Evolutionary conservation across 1,140 invertebrate species (phyloP).

Genomic region (Alviniconcha marisindica): DNA sequence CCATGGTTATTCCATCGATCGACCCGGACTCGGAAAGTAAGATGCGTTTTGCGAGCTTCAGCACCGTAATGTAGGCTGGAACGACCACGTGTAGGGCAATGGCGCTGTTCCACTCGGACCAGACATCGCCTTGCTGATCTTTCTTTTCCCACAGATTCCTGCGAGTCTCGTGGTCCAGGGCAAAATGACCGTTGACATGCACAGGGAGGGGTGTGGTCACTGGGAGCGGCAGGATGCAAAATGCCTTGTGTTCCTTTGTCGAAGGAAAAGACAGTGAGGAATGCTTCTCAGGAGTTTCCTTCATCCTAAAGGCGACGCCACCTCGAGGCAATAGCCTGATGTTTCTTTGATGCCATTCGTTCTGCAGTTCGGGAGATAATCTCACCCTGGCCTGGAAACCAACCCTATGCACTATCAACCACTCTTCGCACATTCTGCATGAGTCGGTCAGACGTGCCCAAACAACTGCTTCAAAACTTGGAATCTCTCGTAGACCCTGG

Average conservation of each 20-base stretch:
- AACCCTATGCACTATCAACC: conserved; percentile 57
- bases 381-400: conserved; percentile 49
- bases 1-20: neutral
- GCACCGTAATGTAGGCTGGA: conserved; percentile 54
- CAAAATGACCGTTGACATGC: conserved; percentile 73
- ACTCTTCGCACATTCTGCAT: conserved; percentile 27
- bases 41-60: conserved; percentile 37
- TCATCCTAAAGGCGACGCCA: conserved; percentile 59
- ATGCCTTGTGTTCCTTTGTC: conserved; percentile 46
- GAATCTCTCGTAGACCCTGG: conserved; percentile 17
- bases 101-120: conserved; percentile 62
- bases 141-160: conserved; percentile 61
- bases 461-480: conserved; percentile 35
- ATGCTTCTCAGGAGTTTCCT: neutral
- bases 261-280: rapidly evolving
- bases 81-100: conserved; percentile 58
- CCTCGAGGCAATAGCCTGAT: conserved; percentile 64
- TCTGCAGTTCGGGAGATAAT: conserved; percentile 38
- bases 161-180: conserved; percentile 68
- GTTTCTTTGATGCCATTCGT: conserved; percentile 47
- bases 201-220: conserved; percentile 65
- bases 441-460: conserved; percentile 42
- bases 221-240: conserved; percentile 71
- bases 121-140: conserved; percentile 41
- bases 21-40: neutral